Conservation (phyloP, 2,888 invertebrate genomes). For the Nemotelus pantherinus region DNA sequence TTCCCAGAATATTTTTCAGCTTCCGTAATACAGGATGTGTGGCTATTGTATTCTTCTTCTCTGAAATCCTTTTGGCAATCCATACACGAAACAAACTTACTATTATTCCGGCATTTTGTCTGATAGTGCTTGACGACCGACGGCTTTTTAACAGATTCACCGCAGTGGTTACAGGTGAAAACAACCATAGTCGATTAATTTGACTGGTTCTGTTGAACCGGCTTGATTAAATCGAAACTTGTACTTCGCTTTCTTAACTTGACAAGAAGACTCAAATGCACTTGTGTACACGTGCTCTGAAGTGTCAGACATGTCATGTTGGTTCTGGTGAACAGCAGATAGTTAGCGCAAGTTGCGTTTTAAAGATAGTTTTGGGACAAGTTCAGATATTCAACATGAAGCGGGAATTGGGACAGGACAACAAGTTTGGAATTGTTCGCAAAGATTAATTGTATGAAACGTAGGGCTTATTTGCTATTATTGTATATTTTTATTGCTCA, state of each 20-base stretch:
- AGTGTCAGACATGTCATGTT: neutral
- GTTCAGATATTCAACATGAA: no score
- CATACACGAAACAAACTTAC: conserved; percentile 84
- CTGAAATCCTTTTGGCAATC: conserved; percentile 92
- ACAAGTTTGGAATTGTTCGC: no score
- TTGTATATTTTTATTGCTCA: no score
- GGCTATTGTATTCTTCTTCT: conserved; percentile 78
- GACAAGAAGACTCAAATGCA: neutral
- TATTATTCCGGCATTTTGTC: conserved; percentile 74
- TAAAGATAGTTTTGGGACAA: no score
- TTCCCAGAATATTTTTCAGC: conserved; percentile 89
- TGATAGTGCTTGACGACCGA: conserved; percentile 90
- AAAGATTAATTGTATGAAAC: no score
- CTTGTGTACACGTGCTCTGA: neutral
- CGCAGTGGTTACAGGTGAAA: conserved; percentile 92
- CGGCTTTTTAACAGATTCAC: conserved; percentile 89
- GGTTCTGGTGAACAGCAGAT: neutral
- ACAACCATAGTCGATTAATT: conserved; percentile 78
- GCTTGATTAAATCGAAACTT: neutral
- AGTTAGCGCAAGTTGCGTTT: no score
- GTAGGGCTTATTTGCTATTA: no score
- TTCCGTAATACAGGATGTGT: conserved; percentile 87
- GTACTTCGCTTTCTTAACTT: neutral
- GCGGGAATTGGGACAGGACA: no score
- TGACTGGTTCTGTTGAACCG: neutral